Evolutionary conservation across 2,888 invertebrate genomes (phyloP), one percentile per base, ranked within the genome.

Genomic region (Idaea aversata): DNA sequence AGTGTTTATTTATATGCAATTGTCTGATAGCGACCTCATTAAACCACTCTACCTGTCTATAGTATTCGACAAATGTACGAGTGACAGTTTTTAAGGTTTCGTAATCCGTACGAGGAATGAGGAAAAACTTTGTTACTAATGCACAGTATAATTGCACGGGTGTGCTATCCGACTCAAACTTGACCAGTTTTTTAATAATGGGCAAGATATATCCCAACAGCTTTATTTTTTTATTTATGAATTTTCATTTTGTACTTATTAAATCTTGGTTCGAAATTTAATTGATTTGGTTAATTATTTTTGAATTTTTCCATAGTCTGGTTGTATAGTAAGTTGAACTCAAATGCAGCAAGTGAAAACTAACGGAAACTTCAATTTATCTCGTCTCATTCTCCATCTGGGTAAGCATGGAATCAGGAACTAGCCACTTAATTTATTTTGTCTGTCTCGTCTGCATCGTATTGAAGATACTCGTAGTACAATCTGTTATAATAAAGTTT

Each of bases 341-440:
- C 68, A 68, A 65, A 67, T 62, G 63, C 63, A 69, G 59, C 71
- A 70, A 72, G 61, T 79, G 70, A 69, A 72, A 79, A 76, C 76
- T 78, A 83, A 79, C 89, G 92, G 92, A 91, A 85, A 88, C 82
- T 82, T 81, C 91, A 89, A 91, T 90, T 90, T 82, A 71, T 82
- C 84, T 86, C 80, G 72, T 75, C 72, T 75, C 72, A 79, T 72
- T 76, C 72, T 81, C 80, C 80, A 81, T 88, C 86, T 82, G 81
- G 75, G 80, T 85, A 87, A 81, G 80, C 72, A 80, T 69, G 74
- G 79, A 79, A 83, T 81, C 85, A 85, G 88, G 88, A 89, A 87
- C 85, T 80, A 69, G 73, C 77, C 82, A 86, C 87, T 88, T 88
- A 74, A 77, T 80, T 81, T 78, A 75, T 78, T 72, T 75, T 61